phyloP scores from a whole-genome alignment of 2,888 invertebrate species.

The Galerucella nymphaeae region DNA sequence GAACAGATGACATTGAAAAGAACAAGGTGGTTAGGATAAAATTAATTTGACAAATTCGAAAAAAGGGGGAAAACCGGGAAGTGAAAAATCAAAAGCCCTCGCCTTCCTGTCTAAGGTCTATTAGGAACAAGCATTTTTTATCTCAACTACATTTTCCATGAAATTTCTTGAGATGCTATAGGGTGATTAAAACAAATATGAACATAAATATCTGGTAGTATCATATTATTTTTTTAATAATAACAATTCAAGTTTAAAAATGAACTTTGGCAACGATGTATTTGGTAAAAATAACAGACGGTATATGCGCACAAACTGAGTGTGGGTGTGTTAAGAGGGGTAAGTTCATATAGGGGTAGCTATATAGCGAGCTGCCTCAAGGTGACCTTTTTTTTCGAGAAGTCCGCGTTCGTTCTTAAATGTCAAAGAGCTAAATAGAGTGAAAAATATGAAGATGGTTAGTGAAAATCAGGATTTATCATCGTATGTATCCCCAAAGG shows the following conservation, averaged over 20 bases:
- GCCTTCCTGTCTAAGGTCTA: background rate
- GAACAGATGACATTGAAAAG: background rate
- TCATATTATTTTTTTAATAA: too few relatives aligned
- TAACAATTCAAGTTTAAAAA: background rate
- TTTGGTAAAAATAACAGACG: background rate
- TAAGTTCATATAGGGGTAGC: background rate
- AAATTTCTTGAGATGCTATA: too few relatives aligned
- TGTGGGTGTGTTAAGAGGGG: constrained; percentile 25
- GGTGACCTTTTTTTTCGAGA: constrained; percentile 21
- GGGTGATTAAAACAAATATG: too few relatives aligned
- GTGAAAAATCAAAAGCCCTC: too few relatives aligned
- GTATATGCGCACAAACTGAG: background rate
- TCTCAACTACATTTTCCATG: background rate
- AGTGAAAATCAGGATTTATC: constrained; percentile 6
- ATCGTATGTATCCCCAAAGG: constrained; percentile 15
- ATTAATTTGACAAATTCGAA: too few relatives aligned
- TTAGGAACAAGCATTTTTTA: background rate
- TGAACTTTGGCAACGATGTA: constrained; percentile 2
- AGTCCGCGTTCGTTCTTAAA: constrained; percentile 5
- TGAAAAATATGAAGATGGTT: constrained; percentile 27
- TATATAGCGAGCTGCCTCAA: constrained; percentile 7
- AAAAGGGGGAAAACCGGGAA: too few relatives aligned
- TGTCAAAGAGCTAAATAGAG: background rate
- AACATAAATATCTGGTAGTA: too few relatives aligned
- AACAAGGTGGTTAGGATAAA: background rate